phyloP scores from a whole-genome alignment of 2,888 invertebrate genomes.

The Polymixis lichenea region DNA sequence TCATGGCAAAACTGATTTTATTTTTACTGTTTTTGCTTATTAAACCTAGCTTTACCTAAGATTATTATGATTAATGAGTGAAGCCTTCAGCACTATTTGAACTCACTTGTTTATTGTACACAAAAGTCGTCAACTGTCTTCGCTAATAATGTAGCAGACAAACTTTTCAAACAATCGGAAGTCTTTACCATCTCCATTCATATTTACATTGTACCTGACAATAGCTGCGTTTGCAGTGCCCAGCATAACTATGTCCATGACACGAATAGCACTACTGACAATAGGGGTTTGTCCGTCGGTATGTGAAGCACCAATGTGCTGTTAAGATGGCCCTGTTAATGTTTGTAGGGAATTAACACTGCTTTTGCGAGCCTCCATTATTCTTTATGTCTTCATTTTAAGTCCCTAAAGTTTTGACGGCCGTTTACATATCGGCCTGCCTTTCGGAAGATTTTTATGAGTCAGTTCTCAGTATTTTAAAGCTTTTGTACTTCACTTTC shows the following conservation, averaged over 20 bases:
- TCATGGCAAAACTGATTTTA: too few species aligned
- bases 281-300: constrained; percentile 78
- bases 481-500: constrained; percentile 57
- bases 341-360: constrained; percentile 82
- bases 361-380: constrained; percentile 77
- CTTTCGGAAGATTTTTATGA: constrained; percentile 70
- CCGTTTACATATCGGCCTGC: constrained; percentile 66
- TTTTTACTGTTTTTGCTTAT: neutral
- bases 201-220: constrained; percentile 78
- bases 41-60: neutral
- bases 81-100: neutral
- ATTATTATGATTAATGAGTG: neutral
- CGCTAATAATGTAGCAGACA: constrained; percentile 44
- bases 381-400: constrained; percentile 84
- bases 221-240: constrained; percentile 66
- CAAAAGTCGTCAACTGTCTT: constrained; percentile 25
- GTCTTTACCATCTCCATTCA: constrained; percentile 73
- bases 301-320: constrained; percentile 75
- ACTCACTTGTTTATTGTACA: constrained; percentile 1
- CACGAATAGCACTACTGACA: constrained; percentile 78
- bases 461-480: constrained; percentile 68
- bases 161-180: constrained; percentile 63
- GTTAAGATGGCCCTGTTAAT: constrained; percentile 82
- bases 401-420: constrained; percentile 70
- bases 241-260: constrained; percentile 73